A percentile compares a stretch with the other conserved stretches of the same genome.
These are phyloP conservation scores for Sebastes melanostomus DNA, from an alignment of 2,797 vertebrate genomes.

Conservation along the genomic window DNA sequence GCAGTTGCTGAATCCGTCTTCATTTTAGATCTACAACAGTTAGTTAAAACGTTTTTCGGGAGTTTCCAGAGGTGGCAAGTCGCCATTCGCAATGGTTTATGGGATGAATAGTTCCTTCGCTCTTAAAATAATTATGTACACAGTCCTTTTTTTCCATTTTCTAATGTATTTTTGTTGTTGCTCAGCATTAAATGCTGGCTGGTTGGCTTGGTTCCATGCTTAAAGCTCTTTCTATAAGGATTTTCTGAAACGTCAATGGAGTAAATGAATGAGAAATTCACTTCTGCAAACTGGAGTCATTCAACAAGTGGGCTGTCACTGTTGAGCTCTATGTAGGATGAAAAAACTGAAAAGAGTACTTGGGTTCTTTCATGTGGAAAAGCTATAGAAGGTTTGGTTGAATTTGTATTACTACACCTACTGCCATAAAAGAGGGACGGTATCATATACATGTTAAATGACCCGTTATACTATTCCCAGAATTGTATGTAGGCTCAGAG, in stretches of 20 bases:
- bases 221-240: background rate
- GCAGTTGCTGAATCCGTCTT: too few species aligned
- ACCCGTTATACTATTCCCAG: slow-evolving; percentile 25
- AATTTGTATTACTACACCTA: background rate
- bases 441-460: slow-evolving; percentile 32
- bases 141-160: background rate
- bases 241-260: background rate
- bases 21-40: too few species aligned
- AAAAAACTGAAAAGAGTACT: background rate
- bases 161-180: background rate
- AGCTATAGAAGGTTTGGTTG: background rate
- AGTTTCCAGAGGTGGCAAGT: background rate
- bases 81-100: background rate
- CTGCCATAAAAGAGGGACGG: slow-evolving; percentile 9
- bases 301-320: background rate
- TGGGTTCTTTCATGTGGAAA: slow-evolving; percentile 12
- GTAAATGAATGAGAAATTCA: background rate
- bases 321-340: background rate
- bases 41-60: background rate
- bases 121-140: background rate
- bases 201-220: background rate
- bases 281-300: background rate
- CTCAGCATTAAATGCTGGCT: background rate
- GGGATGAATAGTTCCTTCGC: background rate
- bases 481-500: background rate